A percentile compares a stretch with the other conserved stretches of the same genome.
phyloP scores from a whole-genome alignment of 2,888 invertebrate species.

The Anagyrus pseudococci region DNA sequence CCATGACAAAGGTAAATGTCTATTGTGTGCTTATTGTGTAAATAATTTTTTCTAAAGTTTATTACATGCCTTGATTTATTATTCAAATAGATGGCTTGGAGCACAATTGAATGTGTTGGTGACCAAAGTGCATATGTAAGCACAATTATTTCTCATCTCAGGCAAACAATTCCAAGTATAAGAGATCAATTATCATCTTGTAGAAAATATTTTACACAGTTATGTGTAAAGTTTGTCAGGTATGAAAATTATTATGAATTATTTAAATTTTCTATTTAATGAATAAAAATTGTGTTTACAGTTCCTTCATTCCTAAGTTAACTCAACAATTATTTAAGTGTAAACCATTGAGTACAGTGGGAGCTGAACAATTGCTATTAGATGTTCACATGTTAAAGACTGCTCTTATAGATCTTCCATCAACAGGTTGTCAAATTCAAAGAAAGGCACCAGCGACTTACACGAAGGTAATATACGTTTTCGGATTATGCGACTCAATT shows the following conservation, averaged over 20 bases:
- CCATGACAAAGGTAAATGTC: slow-evolving; percentile 83
- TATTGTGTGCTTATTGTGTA: background rate
- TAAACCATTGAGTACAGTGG: slow-evolving; percentile 80
- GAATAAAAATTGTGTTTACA: slow-evolving; percentile 49
- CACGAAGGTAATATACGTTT: slow-evolving; percentile 70
- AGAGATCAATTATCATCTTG: slow-evolving; percentile 90
- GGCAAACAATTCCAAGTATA: slow-evolving; percentile 85
- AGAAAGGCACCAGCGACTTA: slow-evolving; percentile 90
- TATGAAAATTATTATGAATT: slow-evolving; percentile 52
- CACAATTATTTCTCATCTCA: slow-evolving; percentile 84
- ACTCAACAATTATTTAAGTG: slow-evolving; percentile 90
- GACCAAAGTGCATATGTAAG: slow-evolving; percentile 97
- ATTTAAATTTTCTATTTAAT: slow-evolving; percentile 7
- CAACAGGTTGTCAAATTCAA: slow-evolving; percentile 86
- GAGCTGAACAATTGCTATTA: slow-evolving; percentile 92
- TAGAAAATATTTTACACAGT: slow-evolving; percentile 96
- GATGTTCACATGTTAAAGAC: slow-evolving; percentile 96
- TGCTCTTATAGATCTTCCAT: slow-evolving; percentile 91
- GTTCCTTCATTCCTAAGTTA: slow-evolving; percentile 94
- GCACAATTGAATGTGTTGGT: slow-evolving; percentile 90
- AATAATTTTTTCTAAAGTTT: slow-evolving; percentile 15
- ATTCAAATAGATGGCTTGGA: slow-evolving; percentile 81
- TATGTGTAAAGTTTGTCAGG: slow-evolving; percentile 94
- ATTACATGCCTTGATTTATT: slow-evolving; percentile 21
- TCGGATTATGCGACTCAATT: background rate